Conservation (phyloP, 2,113 vertebrate genomes). For the Scortum barcoo region DNA sequence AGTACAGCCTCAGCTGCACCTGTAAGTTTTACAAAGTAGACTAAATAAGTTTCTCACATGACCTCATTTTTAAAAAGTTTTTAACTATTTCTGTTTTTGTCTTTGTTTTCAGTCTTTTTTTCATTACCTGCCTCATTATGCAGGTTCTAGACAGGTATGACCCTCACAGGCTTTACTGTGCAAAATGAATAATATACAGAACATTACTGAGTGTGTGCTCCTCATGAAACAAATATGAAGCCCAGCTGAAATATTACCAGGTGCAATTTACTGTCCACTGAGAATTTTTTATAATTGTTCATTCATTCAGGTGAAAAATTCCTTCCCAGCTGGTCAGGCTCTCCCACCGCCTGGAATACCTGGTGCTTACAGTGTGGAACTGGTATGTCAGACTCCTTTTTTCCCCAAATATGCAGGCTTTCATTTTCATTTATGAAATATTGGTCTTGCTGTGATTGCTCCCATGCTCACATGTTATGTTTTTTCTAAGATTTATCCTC, state of each 20-base stretch:
- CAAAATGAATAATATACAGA: not conserved
- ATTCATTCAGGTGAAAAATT: conserved; percentile 61
- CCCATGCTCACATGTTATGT: not conserved
- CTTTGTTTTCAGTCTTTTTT: conserved; percentile 69
- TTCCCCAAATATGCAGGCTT: not conserved
- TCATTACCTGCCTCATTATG: conserved; percentile 79
- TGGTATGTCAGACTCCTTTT: conserved; percentile 68
- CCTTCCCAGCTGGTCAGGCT: conserved; percentile 44
- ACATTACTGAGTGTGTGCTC: not conserved
- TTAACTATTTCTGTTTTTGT: conserved; percentile 20
- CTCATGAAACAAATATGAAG: not conserved
- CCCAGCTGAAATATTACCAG: not conserved
- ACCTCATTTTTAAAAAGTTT: not conserved
- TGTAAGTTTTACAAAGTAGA: conserved; percentile 62
- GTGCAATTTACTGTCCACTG: not conserved
- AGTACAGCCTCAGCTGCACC: conserved; percentile 76
- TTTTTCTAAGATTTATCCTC: conserved; percentile 76
- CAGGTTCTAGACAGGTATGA: conserved; percentile 58
- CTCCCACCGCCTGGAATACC: conserved; percentile 60
- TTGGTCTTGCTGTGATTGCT: not conserved
- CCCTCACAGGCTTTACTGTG: conserved; percentile 59
- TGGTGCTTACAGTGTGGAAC: conserved; percentile 81
- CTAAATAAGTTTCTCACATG: not conserved
- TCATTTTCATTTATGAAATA: not conserved
- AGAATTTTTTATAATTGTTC: not conserved